phyloP scores from a whole-genome alignment of 1,140 invertebrate genomes.

The Euura lappo region DNA sequence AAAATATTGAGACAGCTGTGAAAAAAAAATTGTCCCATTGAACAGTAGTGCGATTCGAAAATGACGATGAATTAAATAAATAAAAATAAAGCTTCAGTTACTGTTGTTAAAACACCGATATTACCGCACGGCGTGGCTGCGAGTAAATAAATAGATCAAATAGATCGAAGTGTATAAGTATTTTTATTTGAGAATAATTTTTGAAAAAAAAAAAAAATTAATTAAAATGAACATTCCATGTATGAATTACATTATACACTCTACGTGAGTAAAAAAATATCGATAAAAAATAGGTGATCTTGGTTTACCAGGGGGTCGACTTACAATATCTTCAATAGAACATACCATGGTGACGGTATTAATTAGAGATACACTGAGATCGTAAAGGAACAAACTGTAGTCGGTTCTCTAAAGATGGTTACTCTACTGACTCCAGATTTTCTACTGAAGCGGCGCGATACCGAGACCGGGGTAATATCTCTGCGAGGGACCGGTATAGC shows the following conservation, averaged over 20 bases:
- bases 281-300: conserved; percentile 45
- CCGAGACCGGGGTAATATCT: conserved; percentile 50
- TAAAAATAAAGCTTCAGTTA: not conserved
- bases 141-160: not conserved
- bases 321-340: conserved; percentile 59
- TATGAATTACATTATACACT: not conserved
- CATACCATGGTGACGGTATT: conserved; percentile 52
- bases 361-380: not conserved
- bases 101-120: not conserved
- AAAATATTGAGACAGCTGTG: not conserved
- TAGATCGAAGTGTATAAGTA: not conserved
- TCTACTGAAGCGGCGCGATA: conserved; percentile 37
- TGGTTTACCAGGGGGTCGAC: conserved; percentile 57
- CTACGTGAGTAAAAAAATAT: conserved; percentile 15
- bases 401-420: conserved; percentile 4
- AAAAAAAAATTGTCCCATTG: not conserved
- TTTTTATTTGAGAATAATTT: not conserved
- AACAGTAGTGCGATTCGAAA: not conserved
- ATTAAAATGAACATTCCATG: not conserved
- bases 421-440: conserved; percentile 3
- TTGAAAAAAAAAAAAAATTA: not conserved
- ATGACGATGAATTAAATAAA: not conserved
- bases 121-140: not conserved
- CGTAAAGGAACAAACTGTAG: not conserved
- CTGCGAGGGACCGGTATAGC: conserved; percentile 51